phyloP scores from a whole-genome alignment of 2,888 invertebrate genomes.

The Drymonia ruficornis region DNA sequence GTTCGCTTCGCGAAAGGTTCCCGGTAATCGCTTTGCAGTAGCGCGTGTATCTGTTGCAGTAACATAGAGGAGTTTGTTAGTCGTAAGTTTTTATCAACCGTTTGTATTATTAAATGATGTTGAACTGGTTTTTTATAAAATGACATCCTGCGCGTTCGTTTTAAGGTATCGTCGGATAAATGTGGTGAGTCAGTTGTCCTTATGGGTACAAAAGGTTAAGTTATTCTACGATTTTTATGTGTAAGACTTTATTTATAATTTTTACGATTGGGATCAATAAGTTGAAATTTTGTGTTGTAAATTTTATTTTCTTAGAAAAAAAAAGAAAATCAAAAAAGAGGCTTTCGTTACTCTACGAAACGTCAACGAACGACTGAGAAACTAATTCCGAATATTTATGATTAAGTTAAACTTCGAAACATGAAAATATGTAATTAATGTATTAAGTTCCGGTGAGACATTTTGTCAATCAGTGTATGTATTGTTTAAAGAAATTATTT shows the following conservation, averaged over 20 bases:
- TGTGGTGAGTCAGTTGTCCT: conserved; percentile 77
- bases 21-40: conserved; percentile 62
- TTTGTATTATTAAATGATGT: conserved; percentile 76
- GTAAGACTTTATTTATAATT: conserved; percentile 75
- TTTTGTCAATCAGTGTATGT: conserved; percentile 69
- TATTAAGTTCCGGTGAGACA: conserved; percentile 64
- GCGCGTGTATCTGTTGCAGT: conserved; percentile 55
- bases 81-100: conserved; percentile 80
- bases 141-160: conserved; percentile 81
- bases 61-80: conserved; percentile 72
- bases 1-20: conserved; percentile 61
- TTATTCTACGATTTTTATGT: conserved; percentile 67
- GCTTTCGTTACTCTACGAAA: conserved; percentile 70
- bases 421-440: conserved; percentile 17
- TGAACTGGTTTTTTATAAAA: conserved; percentile 74
- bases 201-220: conserved; percentile 78
- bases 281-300: conserved; percentile 72
- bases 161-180: conserved; percentile 57
- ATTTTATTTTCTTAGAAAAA: conserved; percentile 77
- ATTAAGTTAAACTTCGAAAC: conserved; percentile 15
- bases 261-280: conserved; percentile 80
- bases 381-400: conserved; percentile 68
- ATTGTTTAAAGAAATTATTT: conserved; percentile 71
- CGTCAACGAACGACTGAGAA: conserved; percentile 84
- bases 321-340: conserved; percentile 63